Evolutionary conservation across 2,113 vertebrate species (phyloP).

Genomic region (Xyrauchen texanus): DNA sequence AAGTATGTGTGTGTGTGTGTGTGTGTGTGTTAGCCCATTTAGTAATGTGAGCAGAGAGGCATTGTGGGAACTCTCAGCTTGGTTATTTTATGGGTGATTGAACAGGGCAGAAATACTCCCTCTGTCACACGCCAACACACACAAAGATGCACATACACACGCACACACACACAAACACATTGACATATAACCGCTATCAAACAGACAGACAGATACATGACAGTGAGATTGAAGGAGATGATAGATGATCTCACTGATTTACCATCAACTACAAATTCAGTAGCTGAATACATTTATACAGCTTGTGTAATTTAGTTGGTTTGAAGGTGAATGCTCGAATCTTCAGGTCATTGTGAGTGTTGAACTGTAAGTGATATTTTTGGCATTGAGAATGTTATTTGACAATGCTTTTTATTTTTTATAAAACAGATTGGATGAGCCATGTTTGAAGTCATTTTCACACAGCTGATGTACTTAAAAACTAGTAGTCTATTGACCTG

Average conservation of each 20-base stretch:
- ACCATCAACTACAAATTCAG: background rate
- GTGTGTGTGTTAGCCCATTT: background rate
- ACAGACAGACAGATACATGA: background rate
- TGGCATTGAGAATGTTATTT: no score
- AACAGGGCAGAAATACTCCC: slow-evolving; percentile 12
- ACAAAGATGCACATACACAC: background rate
- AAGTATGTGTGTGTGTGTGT: background rate
- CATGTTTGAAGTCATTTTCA: no score
- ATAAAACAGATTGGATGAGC: no score
- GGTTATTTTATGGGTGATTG: slow-evolving; percentile 32
- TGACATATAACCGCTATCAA: background rate
- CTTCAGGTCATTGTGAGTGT: no score
- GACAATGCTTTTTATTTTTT: no score
- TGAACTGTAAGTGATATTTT: no score
- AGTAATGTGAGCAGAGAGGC: background rate
- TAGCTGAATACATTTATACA: background rate
- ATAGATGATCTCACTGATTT: slow-evolving; percentile 23
- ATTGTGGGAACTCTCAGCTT: slow-evolving; percentile 30
- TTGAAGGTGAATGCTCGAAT: no score
- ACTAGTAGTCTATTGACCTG: no score
- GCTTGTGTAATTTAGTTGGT: background rate
- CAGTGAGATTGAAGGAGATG: slow-evolving; percentile 9
- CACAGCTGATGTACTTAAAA: no score
- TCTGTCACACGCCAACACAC: slow-evolving; percentile 14
- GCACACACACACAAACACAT: background rate